Percentiles rank a stretch among this genome's conserved stretches.
phyloP scores from a whole-genome alignment of 2,113 vertebrate species.

The Cheilinus undulatus region DNA sequence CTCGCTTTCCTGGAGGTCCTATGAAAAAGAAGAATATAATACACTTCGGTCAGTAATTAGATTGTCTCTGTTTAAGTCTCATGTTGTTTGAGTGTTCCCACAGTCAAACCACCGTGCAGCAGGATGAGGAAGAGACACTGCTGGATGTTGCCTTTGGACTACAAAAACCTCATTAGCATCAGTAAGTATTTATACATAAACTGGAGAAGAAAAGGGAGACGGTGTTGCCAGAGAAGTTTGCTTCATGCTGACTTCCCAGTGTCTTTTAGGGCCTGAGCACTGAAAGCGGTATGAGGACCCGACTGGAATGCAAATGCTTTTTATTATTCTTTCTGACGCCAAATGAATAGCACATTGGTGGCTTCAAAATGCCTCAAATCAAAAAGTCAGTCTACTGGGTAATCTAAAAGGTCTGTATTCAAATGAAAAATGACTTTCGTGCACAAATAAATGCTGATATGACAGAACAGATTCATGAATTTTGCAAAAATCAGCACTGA shows the following conservation, averaged over 20 bases:
- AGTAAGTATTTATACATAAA: conserved; percentile 14
- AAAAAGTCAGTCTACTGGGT: too few species aligned
- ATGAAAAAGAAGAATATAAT: conserved; percentile 52
- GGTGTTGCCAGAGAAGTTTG: conserved; percentile 9
- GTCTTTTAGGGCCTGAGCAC: too few species aligned
- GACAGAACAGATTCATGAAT: too few species aligned
- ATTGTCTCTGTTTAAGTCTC: conserved; percentile 44
- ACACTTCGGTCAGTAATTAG: conserved; percentile 29
- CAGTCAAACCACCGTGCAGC: conserved; percentile 13
- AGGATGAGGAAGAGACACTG: conserved; percentile 26
- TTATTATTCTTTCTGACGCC: too few species aligned
- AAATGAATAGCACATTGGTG: too few species aligned
- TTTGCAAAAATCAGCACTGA: too few species aligned
- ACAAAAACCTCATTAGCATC: conserved; percentile 27
- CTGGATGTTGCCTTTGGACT: conserved; percentile 47
- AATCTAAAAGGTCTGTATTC: too few species aligned
- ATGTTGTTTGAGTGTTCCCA: conserved; percentile 27
- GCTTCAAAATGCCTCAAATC: too few species aligned
- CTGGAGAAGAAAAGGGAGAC: conserved; percentile 22
- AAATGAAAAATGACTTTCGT: too few species aligned
- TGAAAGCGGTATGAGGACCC: too few species aligned
- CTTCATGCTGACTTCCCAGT: not conserved
- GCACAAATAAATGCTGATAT: too few species aligned
- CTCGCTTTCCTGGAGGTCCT: conserved; percentile 98
- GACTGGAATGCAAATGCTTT: too few species aligned